Base-by-base conservation (phyloP, 2,113 vertebrate species). In the Hystrix cristata region DNA sequence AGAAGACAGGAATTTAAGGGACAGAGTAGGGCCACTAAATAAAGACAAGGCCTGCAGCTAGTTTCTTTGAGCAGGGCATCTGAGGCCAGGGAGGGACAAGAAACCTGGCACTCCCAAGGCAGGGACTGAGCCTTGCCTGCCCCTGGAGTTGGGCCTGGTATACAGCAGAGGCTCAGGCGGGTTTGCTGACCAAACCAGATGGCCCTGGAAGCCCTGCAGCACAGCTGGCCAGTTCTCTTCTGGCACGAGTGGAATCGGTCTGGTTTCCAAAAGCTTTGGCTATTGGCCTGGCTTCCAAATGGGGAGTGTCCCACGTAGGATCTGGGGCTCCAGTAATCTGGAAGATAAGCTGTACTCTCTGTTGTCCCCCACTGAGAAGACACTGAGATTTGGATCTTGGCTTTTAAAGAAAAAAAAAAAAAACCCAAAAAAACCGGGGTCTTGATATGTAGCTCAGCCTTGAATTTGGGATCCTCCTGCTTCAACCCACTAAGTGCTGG, bases 161-260 rank as follows among this genome's bases (percentile, higher is more conserved):
- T 51, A 18, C 3, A 15, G 51, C 92, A 92, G 79, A 93, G 23
- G 87, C 76, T 67, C 25, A n/a, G 57, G 16, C 43, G 0, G 34
- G 48, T 79, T 78, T 72, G 79, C 87, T 57, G 60, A 91, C 53
- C 59, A 79, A 34, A 79, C 59, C 18, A 14, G 53, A 55, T 43
- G 51, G 69, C 51, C 62, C 76, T 90, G 83, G 83, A 90, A 82
- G 27, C 34, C 48, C 43, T 38, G 13, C 25, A 74, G 87, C 87
- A 65, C 84, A 79, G 82, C 93, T 84, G 95, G 79, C 34, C 71
- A n/a, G 34, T 19, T 87, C 38, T 79, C 72, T 59, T 27, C 93
- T 29, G 18, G 84, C 78, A 62, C 3, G 1, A 25, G 29, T 21
- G 43, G 53, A 78, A 29, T 53, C 34, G 31, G 19, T 60, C 82